Percentiles rank a stretch among this genome's conserved stretches.
Conservation (phyloP, 2,888 invertebrate genomes). For the Acrocyrtus sp. region DNA sequence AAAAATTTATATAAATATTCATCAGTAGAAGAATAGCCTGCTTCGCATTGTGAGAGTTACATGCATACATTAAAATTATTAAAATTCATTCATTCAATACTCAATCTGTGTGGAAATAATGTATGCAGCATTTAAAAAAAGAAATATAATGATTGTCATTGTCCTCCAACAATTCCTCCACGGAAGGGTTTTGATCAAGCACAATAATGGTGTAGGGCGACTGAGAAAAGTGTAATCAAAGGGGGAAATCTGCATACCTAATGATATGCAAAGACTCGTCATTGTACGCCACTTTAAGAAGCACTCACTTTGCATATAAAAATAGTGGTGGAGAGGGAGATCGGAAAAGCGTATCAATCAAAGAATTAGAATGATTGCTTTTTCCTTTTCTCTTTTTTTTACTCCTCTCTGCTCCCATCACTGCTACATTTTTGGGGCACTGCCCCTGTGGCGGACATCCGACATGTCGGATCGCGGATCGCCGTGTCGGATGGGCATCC, state of each 20-base stretch:
- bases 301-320: not conserved
- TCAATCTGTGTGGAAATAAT: too few species aligned
- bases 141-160: conserved; percentile 6
- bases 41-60: too few species aligned
- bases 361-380: conserved; percentile 46
- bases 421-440: too few species aligned
- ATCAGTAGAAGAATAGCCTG: too few species aligned
- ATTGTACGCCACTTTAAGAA: not conserved
- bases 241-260: conserved; percentile 34
- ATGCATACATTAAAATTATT: not conserved
- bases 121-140: too few species aligned
- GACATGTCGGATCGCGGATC: too few species aligned
- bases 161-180: too few species aligned
- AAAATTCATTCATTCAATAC: not conserved
- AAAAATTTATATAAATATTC: too few species aligned
- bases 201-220: conserved; percentile 3
- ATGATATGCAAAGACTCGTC: conserved; percentile 36
- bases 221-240: conserved; percentile 19
- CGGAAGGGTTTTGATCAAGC: too few species aligned
- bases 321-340: conserved; percentile 1
- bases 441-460: too few species aligned
- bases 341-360: conserved; percentile 42
- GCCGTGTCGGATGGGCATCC: too few species aligned
- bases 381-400: not conserved
- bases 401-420: too few species aligned